Evolutionary conservation across 92 coral and sea anemone genomes (phyloP).

Genomic region (Porites lobata): DNA sequence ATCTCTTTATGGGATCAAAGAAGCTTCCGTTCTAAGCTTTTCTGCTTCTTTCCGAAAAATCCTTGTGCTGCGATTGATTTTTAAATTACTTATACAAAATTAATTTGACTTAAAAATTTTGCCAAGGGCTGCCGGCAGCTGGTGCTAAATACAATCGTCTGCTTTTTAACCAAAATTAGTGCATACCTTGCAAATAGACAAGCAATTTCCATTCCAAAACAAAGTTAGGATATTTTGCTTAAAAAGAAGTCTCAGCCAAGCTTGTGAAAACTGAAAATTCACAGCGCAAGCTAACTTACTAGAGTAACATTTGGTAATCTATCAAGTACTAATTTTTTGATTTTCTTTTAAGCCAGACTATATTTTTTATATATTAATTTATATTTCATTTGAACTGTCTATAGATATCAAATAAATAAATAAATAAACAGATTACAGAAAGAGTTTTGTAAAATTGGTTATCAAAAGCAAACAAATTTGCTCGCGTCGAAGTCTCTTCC

Average conservation of each 20-base stretch:
- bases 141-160: not conserved
- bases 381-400: constrained; percentile 10
- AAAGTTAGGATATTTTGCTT: not conserved
- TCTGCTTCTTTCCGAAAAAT: no score
- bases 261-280: not conserved
- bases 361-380: not conserved
- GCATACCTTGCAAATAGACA: not conserved
- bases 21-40: no score
- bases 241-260: not conserved
- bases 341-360: constrained; percentile 3
- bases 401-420: constrained; percentile 39
- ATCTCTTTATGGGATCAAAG: no score
- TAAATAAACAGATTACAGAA: constrained; percentile 6
- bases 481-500: constrained; percentile 9
- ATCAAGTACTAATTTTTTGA: not conserved
- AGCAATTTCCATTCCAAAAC: no score
- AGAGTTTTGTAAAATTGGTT: constrained; percentile 40
- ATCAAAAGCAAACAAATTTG: constrained; percentile 57
- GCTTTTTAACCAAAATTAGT: not conserved
- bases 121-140: not conserved
- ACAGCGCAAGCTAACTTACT: constrained; percentile 17
- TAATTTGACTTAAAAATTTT: no score
- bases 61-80: no score
- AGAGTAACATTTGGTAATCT: not conserved
- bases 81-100: not conserved